Conservation (phyloP, 2,888 invertebrate genomes). For the Ophion slaviceki region DNA sequence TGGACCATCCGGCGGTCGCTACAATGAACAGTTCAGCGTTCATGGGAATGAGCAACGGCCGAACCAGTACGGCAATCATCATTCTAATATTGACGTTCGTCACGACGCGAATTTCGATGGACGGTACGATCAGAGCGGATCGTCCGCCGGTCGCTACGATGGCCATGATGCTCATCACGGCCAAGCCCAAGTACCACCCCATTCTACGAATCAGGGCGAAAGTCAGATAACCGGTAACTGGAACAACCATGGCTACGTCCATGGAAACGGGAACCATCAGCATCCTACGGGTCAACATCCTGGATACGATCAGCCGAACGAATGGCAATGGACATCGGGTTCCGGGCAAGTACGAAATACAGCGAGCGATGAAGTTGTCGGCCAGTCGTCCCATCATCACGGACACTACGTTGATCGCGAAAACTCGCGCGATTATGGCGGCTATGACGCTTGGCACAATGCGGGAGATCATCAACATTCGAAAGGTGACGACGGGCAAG, state of each 20-base stretch:
- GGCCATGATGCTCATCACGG: background rate
- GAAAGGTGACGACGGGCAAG: background rate
- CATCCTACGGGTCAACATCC: background rate
- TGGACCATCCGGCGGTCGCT: constrained; percentile 25
- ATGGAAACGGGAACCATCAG: background rate
- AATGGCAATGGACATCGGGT: constrained; percentile 6
- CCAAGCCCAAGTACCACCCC: background rate
- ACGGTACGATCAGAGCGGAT: constrained; percentile 26
- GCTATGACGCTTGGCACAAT: constrained; percentile 29
- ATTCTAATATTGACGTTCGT: constrained; percentile 21
- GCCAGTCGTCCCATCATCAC: constrained; percentile 23
- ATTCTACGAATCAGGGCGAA: constrained; percentile 21
- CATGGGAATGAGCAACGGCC: background rate
- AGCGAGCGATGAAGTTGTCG: constrained; percentile 1
- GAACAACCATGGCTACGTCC: constrained; percentile 23
- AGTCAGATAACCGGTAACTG: constrained; percentile 15
- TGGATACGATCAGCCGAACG: background rate
- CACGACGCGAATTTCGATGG: background rate
- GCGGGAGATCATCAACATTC: constrained; percentile 9
- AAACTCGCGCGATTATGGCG: constrained; percentile 8
- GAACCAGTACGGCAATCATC: constrained; percentile 22
- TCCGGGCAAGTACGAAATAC: constrained; percentile 2
- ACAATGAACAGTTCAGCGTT: background rate
- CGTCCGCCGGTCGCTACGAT: constrained; percentile 12
- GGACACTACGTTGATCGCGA: background rate